These are phyloP conservation scores for Pantherophis guttatus DNA, from an alignment of 2,113 vertebrate species.

Conservation along the genomic window DNA sequence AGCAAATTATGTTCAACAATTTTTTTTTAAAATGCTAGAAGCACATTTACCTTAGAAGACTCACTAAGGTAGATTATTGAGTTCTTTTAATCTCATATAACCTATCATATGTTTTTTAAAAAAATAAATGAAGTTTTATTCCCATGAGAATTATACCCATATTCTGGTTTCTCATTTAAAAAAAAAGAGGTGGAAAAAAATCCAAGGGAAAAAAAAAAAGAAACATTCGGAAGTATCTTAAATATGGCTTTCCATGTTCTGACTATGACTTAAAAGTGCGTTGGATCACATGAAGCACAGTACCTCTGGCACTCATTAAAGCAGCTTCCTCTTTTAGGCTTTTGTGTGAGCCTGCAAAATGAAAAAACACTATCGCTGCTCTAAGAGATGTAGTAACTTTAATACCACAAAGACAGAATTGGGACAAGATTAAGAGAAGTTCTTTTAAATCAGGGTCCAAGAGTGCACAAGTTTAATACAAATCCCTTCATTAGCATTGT, in stretches of 20 bases:
- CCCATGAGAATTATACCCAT: neutral
- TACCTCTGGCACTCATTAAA: neutral
- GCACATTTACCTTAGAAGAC: neutral
- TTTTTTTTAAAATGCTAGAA: neutral
- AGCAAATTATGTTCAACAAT: neutral
- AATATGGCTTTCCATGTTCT: neutral
- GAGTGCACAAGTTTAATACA: neutral
- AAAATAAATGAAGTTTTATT: neutral
- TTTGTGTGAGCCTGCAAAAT: neutral
- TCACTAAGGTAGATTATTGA: neutral
- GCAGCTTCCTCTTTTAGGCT: neutral
- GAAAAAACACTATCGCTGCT: neutral
- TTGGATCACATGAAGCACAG: neutral
- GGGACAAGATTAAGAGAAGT: neutral
- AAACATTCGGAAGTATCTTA: neutral
- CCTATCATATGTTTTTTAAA: neutral
- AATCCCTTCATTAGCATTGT: neutral
- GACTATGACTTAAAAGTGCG: neutral
- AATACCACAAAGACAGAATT: neutral
- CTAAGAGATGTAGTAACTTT: neutral
- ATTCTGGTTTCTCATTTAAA: neutral
- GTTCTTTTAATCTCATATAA: neutral
- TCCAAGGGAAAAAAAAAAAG: neutral
- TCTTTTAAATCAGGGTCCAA: neutral
- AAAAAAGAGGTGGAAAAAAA: neutral